Evolutionary conservation across 2,888 invertebrate genomes (phyloP).

Genomic region (Cancer borealis): DNA sequence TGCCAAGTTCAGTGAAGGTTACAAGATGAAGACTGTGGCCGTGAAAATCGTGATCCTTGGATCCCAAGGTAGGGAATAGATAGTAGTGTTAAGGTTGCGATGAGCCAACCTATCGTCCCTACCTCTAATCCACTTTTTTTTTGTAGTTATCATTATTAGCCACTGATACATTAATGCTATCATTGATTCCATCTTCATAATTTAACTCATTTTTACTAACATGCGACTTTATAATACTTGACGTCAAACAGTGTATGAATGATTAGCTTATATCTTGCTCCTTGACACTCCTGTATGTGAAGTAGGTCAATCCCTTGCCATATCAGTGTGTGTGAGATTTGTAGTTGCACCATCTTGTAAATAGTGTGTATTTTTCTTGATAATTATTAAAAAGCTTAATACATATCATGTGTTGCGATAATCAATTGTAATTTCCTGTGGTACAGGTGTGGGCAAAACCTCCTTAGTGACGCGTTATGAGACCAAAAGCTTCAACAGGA

Average conservation of each 20-base stretch:
- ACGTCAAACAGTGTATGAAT: no score
- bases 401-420: not conserved
- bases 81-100: no score
- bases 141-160: not conserved
- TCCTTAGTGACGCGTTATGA: slow-evolving; percentile 76
- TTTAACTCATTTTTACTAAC: not conserved
- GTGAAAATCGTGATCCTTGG: slow-evolving; percentile 65
- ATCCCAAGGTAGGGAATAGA: slow-evolving; percentile 57
- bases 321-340: slow-evolving; percentile 64
- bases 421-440: not conserved
- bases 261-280: not conserved
- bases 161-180: not conserved
- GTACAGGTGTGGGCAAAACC: slow-evolving; percentile 77
- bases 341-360: slow-evolving; percentile 60
- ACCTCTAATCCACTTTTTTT: not conserved
- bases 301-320: slow-evolving; percentile 47
- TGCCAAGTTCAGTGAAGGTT: not conserved
- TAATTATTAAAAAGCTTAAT: not conserved
- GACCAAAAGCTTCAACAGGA: slow-evolving; percentile 65
- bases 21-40: slow-evolving; percentile 58
- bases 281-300: slow-evolving; percentile 31
- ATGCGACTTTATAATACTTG: not conserved
- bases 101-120: not conserved
- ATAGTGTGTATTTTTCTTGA: slow-evolving; percentile 46
- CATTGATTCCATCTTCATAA: not conserved